Base-by-base conservation (phyloP, 2,113 vertebrate genomes). In the Xiphophorus couchianus region DNA sequence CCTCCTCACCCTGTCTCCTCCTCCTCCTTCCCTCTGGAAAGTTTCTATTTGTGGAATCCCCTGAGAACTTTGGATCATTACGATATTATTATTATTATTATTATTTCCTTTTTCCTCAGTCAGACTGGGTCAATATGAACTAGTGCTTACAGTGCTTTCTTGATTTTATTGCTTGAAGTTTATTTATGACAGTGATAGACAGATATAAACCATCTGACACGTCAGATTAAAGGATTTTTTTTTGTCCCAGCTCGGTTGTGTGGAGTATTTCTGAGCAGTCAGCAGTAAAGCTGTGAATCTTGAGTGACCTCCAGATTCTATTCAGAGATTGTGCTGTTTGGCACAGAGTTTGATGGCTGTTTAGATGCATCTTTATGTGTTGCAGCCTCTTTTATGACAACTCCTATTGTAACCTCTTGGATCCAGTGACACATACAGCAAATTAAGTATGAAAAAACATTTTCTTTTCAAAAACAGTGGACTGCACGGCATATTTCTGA, bases 11-110 rank as follows among this genome's bases (percentile, higher is more conserved):
- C 42, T 28, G 72, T 72, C 84, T 78, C 35, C 68, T 25, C 8
- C 51, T 19, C 51, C 61, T 19, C 44, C 44, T 48, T 17, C 44
- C 17, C 62, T 72, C 72, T 84, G 61, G 2, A 84, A 89, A 73
- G 28, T 62, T 81, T 85, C 84, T 90, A 85, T 90, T 91, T 17
- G n/a, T 72, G 78, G 74, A 83, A 64, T 71, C 73, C 84, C 88
- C 71, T 0, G 67, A 89, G 89, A 80, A 76, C 80, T 71, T 67
- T 63, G 66, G 6, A 62, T 86, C 31, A 71, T 76, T 71, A 62
- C 70, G 60, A 9, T 64, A 69, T 66, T 81, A 69, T 66, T 81
- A 69, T 72, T 64, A 76, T 76, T 28, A 28, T 28, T 28, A 28
- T 28, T 28, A 28, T 28, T 28, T 83, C 82, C 78, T 76, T 80